Base-by-base conservation (phyloP, 1,140 invertebrate genomes). In the Drosophila orosa region DNA sequence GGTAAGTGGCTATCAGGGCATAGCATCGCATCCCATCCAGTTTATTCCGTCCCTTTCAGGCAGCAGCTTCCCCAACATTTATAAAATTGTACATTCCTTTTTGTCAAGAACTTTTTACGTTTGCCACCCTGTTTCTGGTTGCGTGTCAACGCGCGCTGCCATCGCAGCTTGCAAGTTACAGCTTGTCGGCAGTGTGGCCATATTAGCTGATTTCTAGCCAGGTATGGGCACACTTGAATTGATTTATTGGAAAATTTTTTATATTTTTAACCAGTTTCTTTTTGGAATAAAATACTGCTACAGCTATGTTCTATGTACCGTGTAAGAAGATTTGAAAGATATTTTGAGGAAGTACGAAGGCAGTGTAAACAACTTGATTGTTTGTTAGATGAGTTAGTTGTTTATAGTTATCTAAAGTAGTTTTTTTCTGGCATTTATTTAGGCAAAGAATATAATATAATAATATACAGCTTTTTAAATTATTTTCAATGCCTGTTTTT, bases 1-100 rank as follows among this genome's bases (percentile, higher is more conserved):
- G 56, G 61, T 77, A 71, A 78, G 74, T 78, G 74, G 74, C 57
- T 40, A 77, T 78, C 57, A 77, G 39, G 48, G 45, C 48, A 60
- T 31, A 25, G 10, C 47, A 50, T 31, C 19, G 52, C 33, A 47
- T 58, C 31, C 54, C 50, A 52, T 39, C 24, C 42, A 55, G 25
- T 67, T 33, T 59, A 47, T 55, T 44, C 17, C 37, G 29, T 62
- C 40, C 59, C 48, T 29, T 55, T 48, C 40, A 44, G 44, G 25
- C 27, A 50, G 27, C 65, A 68, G 65, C 61, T 54, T 52, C 25
- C 60, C 45, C 65, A 68, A 66, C 61, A 68, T 68, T 68, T 68
- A 66, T 66, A 68, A 68, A 68, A 68, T 68, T 68, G 65, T 68
- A 68, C 65, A 68, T 68, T 68, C 35, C 65, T 54, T 68, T 68